These are phyloP conservation scores for Corythaixoides concolor DNA, from an alignment of 2,113 vertebrate genomes.

Conservation along the genomic window DNA sequence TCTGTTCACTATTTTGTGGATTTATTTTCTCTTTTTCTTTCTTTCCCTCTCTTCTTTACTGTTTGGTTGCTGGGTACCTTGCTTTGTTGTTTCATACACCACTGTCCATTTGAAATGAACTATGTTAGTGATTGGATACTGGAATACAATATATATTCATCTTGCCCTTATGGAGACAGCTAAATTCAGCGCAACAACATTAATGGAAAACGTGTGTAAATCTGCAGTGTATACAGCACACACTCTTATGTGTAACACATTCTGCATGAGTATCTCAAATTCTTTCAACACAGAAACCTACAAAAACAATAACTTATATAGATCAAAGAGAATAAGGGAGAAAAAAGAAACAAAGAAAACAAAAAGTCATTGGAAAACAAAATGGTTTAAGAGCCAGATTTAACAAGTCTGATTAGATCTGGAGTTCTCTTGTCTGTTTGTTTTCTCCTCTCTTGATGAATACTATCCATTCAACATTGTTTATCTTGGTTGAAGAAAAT, in stretches of 20 bases:
- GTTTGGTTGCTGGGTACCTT: neutral
- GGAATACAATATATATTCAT: neutral
- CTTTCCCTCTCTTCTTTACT: neutral
- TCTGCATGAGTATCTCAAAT: neutral
- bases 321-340: neutral
- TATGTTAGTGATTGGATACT: neutral
- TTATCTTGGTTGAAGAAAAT: neutral
- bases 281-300: neutral
- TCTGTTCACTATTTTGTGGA: neutral
- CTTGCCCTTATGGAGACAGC: neutral
- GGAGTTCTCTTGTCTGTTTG: neutral
- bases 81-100: neutral
- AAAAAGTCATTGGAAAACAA: neutral
- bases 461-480: neutral
- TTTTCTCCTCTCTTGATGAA: neutral
- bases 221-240: neutral
- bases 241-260: neutral
- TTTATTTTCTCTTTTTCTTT: neutral
- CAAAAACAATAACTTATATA: neutral
- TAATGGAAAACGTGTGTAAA: neutral
- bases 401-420: neutral
- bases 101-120: neutral
- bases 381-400: neutral
- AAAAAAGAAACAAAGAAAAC: neutral
- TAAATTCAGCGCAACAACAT: neutral